Conservation (phyloP, 2,113 vertebrate genomes). For the Cheirogaleus medius region DNA sequence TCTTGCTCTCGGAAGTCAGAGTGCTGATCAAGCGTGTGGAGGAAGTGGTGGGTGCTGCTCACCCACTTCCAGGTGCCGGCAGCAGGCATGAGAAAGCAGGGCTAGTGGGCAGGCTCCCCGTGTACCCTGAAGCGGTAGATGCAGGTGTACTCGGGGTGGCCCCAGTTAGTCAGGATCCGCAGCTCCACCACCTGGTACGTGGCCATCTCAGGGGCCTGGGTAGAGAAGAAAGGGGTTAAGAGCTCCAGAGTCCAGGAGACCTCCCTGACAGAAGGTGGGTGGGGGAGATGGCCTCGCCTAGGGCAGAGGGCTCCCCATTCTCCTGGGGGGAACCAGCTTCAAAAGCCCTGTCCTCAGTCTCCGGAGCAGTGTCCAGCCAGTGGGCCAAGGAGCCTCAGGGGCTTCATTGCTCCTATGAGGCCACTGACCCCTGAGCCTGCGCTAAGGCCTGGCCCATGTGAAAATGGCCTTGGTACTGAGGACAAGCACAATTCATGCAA, state of each 20-base stretch:
- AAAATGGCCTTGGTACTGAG: neutral
- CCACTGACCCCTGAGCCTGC: neutral
- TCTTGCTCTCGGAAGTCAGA: neutral
- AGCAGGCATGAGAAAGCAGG: neutral
- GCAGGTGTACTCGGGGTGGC: conserved; percentile 95
- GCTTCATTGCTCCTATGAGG: neutral
- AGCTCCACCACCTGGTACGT: conserved; percentile 88
- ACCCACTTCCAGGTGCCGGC: neutral
- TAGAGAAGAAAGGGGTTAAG: neutral
- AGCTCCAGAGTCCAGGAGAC: neutral
- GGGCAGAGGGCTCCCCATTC: neutral
- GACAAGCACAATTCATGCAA: neutral
- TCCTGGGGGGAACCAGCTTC: neutral
- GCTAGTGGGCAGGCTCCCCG: conserved; percentile 83
- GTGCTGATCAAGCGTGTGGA: neutral
- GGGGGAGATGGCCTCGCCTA: fast-evolving
- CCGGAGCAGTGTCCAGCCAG: neutral
- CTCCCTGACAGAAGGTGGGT: neutral
- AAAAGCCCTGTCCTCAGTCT: neutral
- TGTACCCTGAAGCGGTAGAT: conserved; percentile 98
- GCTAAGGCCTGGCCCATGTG: neutral
- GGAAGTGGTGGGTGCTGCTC: neutral
- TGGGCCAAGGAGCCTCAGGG: neutral
- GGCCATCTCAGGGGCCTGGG: conserved; percentile 73
- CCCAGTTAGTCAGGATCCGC: conserved; percentile 94